Percentiles rank a stretch among this genome's conserved stretches.
phyloP scores from a whole-genome alignment of 2,113 vertebrate species.

The Daphoenositta chrysoptera region DNA sequence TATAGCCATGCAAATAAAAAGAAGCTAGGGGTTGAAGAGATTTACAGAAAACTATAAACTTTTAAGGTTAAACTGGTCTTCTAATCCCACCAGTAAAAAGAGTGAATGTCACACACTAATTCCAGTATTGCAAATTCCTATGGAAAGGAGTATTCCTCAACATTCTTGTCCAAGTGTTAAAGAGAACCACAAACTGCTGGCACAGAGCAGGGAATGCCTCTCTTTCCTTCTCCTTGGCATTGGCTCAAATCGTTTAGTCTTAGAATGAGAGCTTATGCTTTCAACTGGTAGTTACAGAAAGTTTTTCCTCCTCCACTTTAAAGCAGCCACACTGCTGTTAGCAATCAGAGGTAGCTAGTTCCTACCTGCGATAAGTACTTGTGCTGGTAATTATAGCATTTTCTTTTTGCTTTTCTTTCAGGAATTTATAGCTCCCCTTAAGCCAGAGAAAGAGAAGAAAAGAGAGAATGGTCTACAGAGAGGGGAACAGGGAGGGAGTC shows the following conservation, averaged over 20 bases:
- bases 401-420: neutral
- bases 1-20: neutral
- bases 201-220: rapidly evolving
- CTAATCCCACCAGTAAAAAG: neutral
- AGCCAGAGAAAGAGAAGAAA: neutral
- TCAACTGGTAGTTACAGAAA: neutral
- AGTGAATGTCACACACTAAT: neutral
- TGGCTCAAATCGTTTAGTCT: neutral
- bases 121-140: neutral
- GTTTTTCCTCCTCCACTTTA: neutral
- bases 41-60: neutral
- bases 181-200: neutral
- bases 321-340: neutral
- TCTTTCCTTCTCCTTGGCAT: neutral
- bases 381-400: neutral
- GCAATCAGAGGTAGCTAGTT: neutral
- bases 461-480: neutral
- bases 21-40: neutral
- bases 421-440: neutral
- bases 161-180: neutral
- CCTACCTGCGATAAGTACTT: neutral
- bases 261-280: neutral
- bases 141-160: neutral
- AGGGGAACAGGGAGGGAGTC: neutral
- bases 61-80: neutral